Evolutionary conservation across 1,140 invertebrate genomes (phyloP), one percentile per base, ranked within the genome.

Genomic region (Lethrus apterus): DNA sequence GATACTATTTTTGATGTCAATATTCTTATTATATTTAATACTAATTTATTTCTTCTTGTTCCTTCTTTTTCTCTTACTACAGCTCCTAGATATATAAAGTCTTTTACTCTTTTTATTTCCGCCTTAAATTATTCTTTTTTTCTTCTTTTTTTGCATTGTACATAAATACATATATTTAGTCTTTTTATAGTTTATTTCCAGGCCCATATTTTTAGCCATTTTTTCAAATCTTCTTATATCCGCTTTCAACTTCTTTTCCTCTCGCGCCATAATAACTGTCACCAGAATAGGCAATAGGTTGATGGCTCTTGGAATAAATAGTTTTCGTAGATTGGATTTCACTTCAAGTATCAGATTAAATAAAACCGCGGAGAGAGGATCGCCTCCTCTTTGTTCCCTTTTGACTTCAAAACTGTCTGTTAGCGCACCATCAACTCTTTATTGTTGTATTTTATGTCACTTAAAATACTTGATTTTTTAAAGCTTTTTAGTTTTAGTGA

Each of bases 161-260:
- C 14, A 11, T 33, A 33, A 33, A 14, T 13, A 11, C 14, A 33
- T 15, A 33, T 29, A 33, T 33, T 33, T 15, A 15, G 32, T 2
- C 13, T 33, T 33, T 15, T 33, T 13, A 33, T 33, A 33, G 17
- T 33, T 33, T 13, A n/a, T 33, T 11, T 13, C 13, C 32, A 33
- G 7, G 13, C 32, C 32, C 17, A 33, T 13, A 15, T 9, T 5
- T 33, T 11, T 15, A 14, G 32, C 8, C 14, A 14, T 15, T n/a
- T 33, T 33, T 33, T 33, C 32, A 33, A 15, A 33, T 33, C 32
- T n/a, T 33, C 14, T 33, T 33, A 33, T 14, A 33, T 14, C n/a
- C n/a, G n/a, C n/a, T 15, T 33, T 13, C 11, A 33, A 33, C 32
- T 33, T 15, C 13, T 13, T 33, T 15, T 33, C n/a, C 17, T 15